Base-by-base conservation (phyloP, 2,797 vertebrate genomes). In the Myotis pilosus region DNA sequence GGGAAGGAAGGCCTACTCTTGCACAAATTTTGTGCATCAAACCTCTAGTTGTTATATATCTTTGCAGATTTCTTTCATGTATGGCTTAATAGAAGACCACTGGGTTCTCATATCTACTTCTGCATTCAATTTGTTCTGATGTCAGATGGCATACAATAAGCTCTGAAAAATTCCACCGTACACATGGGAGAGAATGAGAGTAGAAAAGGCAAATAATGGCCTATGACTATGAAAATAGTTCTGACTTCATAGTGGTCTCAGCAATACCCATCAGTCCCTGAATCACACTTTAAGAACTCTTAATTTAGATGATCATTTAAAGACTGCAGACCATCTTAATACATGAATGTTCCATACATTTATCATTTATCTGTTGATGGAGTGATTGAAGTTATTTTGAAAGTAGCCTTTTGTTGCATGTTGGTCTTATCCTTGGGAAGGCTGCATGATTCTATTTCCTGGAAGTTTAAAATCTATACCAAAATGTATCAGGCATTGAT, bases 331-430 rank as follows among this genome's bases (percentile, higher is more conserved):
- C n/a, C 20, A 57, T 53, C 57, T 55, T 85, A 79, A 28, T 5
- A 44, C 41, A 28, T 10, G 15, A 79, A 79, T 22, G 12, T 47
- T 38, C 28, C 87, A 68, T n/a, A 76, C 1, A 19, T n/a, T 79
- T 78, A 78, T 38, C 38, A 41, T 78, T 86, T 75, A 64, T 55
- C 69, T 94, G 44, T 86, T 38, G 10, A 76, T 64, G 25, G 30
- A 76, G 30, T 66, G 22, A 68, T 72, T 87, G 79, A 57, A 90
- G 71, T 83, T 90, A 33, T 62, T 93, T 79, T 91, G 53, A 89
- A 81, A 87, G 68, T 51, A 92, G 55, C 33, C 53, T 76, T 82
- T 82, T 41, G 36, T 71, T 62, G 23, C 44, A 10, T 44, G 72
- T 89, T 87, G 49, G 83, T 91, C 71, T 87, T 79, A 60, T 83